Percentiles rank a stretch among this genome's conserved stretches.
Evolutionary conservation across 2,888 invertebrate species (phyloP).

Genomic region (Cheilosia variabilis): DNA sequence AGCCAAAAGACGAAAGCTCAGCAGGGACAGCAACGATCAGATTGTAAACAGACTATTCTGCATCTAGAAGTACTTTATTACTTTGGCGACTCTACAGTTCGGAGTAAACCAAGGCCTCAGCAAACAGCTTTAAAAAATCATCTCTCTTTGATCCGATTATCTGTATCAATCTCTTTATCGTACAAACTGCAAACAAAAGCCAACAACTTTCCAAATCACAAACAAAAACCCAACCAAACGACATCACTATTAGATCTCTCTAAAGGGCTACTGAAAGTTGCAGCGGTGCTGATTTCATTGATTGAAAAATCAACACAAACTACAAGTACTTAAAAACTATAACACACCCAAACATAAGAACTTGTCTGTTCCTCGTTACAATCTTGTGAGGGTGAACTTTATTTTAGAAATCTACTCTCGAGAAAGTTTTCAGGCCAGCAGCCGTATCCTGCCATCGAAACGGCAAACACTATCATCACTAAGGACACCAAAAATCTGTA

Average conservation of each 20-base stretch:
- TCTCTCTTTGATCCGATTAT: too few species aligned
- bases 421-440: constrained; percentile 39
- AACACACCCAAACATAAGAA: constrained; percentile 2
- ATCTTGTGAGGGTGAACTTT: not conserved
- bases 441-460: not conserved
- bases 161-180: too few species aligned
- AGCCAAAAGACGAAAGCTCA: too few species aligned
- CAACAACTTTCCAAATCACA: not conserved
- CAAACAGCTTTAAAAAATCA: too few species aligned
- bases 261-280: constrained; percentile 8
- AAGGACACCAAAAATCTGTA: constrained; percentile 7
- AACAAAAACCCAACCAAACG: not conserved
- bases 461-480: constrained; percentile 4
- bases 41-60: too few species aligned
- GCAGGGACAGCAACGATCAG: too few species aligned
- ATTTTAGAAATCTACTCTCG: constrained; percentile 5
- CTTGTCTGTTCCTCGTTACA: not conserved
- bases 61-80: too few species aligned
- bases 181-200: too few species aligned
- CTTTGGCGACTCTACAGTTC: too few species aligned
- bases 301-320: constrained; percentile 36
- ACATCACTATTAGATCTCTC: not conserved
- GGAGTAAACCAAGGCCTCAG: too few species aligned
- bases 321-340: constrained; percentile 11
- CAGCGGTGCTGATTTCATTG: constrained; percentile 16